A percentile compares a stretch with the other conserved stretches of the same genome.
Evolutionary conservation across 1,140 invertebrate genomes (phyloP).

Genomic region (Cotesia chilonis): DNA sequence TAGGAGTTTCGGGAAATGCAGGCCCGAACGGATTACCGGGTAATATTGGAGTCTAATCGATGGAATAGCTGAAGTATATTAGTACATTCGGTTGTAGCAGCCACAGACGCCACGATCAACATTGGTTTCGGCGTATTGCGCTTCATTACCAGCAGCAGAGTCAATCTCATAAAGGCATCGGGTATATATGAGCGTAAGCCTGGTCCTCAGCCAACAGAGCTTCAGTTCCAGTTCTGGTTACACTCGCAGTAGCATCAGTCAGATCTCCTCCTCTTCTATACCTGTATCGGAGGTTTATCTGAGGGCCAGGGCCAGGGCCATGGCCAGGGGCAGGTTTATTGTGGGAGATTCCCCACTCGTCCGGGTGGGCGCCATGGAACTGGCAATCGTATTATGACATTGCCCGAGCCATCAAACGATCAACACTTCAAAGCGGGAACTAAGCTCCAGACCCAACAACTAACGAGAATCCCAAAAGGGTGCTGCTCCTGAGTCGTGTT

Average conservation of each 20-base stretch:
- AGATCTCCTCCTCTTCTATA: not conserved
- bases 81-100: constrained; percentile 6
- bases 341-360: constrained; percentile 6
- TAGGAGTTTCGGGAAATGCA: not conserved
- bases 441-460: constrained; percentile 41
- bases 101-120: constrained; percentile 42
- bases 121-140: constrained; percentile 39
- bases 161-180: constrained; percentile 46
- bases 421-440: constrained; percentile 51
- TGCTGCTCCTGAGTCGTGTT: not conserved
- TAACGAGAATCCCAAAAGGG: constrained; percentile 2
- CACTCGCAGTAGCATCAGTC: too few relatives aligned
- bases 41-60: constrained; percentile 30
- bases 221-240: not conserved
- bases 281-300: too few relatives aligned
- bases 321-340: constrained; percentile 29
- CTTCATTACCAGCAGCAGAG: constrained; percentile 52
- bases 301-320: constrained; percentile 21
- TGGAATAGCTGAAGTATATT: constrained; percentile 1
- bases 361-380: not conserved
- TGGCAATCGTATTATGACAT: constrained; percentile 51
- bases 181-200: constrained; percentile 12
- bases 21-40: not conserved
- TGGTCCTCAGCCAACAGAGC: not conserved
- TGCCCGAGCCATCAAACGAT: constrained; percentile 53